Base-by-base conservation (phyloP, 2,113 vertebrate species). In the Phyllostomus hastatus region DNA sequence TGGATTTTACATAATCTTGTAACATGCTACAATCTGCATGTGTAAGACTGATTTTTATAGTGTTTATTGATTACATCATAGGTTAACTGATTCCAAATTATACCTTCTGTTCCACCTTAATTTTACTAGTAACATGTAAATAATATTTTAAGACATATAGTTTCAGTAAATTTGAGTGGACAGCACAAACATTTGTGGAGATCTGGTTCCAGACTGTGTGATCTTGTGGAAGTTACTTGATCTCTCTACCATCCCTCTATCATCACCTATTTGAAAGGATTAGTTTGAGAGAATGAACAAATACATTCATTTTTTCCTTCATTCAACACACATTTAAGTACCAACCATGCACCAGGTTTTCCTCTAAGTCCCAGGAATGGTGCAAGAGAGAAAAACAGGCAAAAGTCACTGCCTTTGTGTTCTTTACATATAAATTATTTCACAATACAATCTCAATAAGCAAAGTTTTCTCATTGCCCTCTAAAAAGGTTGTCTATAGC, bases 201-300 rank as follows among this genome's bases (percentile, higher is more conserved):
- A 57, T 85, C 11, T 61, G 69, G 4, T 14, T 90, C 28, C 31
- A 69, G 31, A 28, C 26, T 35, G 7, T 69, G 26, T 80, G 48
- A 70, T 95, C 26, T 52, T 64, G 20, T 15, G 11, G 48, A 70
- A 57, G 20, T 80, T 69, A 81, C 2, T 83, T 61, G 17, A 48
- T 1, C 11, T 93, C 24, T 90, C 50, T 33, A 31, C 11, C 2
- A 38, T 72, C 2, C 16, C 4, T 59, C 20, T 82, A 7, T 46
- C 15, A 90, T 59, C 15, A 43, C 14, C 1, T 90, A 61, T 59
- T 94, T 92, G 48, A 84, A 94, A 94, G 9, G 19, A 70, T 54
- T 95, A n/a, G 41, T 96, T 95, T 83, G 31, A 91, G 33, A 70
- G 14, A 57, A 1, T 87, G 26, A 94, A 80, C 35, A 95, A 69